phyloP scores from a whole-genome alignment of 2,888 invertebrate species.

The Didymodactylos carnosus region DNA sequence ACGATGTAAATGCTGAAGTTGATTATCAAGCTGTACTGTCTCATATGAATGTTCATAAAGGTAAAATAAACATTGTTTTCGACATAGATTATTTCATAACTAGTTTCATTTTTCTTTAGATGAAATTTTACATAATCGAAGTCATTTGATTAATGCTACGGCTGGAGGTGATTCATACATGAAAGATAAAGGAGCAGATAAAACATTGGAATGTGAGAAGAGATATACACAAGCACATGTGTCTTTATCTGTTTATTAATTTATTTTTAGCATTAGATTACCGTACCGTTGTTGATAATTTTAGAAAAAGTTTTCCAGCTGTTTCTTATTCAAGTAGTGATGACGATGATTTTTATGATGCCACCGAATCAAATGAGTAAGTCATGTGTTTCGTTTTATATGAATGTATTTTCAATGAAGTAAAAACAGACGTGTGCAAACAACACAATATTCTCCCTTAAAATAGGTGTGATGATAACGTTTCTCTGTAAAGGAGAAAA shows the following conservation, averaged over 20 bases:
- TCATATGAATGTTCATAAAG: neutral
- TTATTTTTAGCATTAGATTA: neutral
- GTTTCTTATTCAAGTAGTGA: slow-evolving; percentile 13
- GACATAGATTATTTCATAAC: no score
- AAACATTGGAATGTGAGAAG: neutral
- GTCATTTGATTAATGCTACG: neutral
- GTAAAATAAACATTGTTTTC: neutral
- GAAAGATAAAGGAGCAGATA: neutral
- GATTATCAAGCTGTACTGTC: neutral
- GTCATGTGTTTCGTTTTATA: neutral
- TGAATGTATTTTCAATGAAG: no score
- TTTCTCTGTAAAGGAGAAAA: no score
- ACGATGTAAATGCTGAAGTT: neutral
- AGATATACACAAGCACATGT: neutral
- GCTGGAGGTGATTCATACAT: neutral
- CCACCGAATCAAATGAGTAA: neutral
- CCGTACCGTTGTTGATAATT: neutral
- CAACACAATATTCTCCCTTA: no score
- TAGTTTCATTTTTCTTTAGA: neutral
- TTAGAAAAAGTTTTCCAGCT: neutral
- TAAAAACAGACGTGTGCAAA: no score
- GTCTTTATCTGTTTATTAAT: neutral
- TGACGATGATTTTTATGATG: neutral
- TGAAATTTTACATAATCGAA: neutral
- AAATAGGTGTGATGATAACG: no score